Conservation (phyloP, 2,113 vertebrate genomes). For the Chunga burmeisteri region DNA sequence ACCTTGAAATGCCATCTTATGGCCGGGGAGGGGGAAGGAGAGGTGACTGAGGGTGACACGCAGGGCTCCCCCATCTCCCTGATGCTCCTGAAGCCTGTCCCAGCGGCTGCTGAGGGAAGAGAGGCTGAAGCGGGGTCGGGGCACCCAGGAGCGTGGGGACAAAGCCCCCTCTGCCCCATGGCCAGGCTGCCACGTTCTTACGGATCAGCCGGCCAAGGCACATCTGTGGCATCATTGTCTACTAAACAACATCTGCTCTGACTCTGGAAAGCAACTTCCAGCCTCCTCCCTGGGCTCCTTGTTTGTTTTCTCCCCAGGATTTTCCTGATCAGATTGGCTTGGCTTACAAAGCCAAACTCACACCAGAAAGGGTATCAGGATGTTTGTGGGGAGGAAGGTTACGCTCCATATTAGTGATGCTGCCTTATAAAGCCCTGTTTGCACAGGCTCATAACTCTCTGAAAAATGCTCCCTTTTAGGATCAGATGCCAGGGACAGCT, state of each 20-base stretch:
- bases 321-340: constrained; percentile 47
- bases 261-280: neutral
- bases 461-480: constrained; percentile 3
- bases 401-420: neutral
- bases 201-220: neutral
- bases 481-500: fast-evolving
- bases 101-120: neutral
- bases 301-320: constrained; percentile 51
- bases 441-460: neutral
- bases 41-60: neutral
- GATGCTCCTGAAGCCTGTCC: neutral
- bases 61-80: neutral
- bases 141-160: fast-evolving
- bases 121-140: fast-evolving
- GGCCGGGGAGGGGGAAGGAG: neutral
- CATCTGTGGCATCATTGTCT: constrained; percentile 30
- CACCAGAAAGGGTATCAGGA: constrained; percentile 29
- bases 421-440: constrained; percentile 44
- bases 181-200: neutral
- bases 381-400: constrained; percentile 26
- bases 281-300: neutral
- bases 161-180: neutral
- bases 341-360: constrained; percentile 33
- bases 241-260: constrained; percentile 24
- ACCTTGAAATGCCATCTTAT: constrained; percentile 7